Conservation (phyloP, 2,888 invertebrate genomes). For the Coremacera marginata region DNA sequence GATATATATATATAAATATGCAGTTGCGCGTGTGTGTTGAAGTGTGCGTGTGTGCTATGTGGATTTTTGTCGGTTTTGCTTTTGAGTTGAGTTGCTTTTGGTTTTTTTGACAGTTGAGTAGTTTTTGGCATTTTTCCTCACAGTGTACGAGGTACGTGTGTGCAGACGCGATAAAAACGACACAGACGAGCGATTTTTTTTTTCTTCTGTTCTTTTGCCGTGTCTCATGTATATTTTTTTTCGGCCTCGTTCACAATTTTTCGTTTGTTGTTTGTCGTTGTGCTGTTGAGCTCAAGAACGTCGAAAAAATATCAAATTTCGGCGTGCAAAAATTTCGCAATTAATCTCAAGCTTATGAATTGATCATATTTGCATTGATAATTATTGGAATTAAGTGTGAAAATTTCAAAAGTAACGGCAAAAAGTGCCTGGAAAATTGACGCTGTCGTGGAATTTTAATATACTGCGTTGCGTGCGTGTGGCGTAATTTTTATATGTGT, state of each 20-base stretch:
- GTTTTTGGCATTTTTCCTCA: conserved; percentile 48
- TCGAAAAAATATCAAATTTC: neutral
- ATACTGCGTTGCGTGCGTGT: neutral
- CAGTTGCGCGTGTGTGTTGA: neutral
- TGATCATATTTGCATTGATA: neutral
- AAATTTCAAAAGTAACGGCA: conserved; percentile 25
- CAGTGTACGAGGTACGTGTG: conserved; percentile 41
- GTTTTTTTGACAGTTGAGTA: conserved; percentile 47
- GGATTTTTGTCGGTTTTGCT: conserved; percentile 5
- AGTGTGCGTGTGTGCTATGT: neutral
- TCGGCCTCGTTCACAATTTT: conserved; percentile 5
- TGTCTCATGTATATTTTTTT: neutral
- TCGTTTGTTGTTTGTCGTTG: neutral
- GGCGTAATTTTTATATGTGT: neutral
- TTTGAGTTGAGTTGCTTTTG: conserved; percentile 15
- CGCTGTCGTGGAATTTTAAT: neutral
- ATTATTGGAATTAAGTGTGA: neutral
- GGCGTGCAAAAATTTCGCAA: conserved; percentile 19
- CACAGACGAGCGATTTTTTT: conserved; percentile 22
- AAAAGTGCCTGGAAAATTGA: conserved; percentile 1
- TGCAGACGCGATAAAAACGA: conserved; percentile 46
- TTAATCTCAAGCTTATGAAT: neutral
- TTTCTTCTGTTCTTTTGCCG: neutral
- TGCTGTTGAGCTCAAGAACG: neutral
- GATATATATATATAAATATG: neutral